Evolutionary conservation across 2,113 vertebrate species (phyloP).

Genomic region (Paedocypris sp.): DNA sequence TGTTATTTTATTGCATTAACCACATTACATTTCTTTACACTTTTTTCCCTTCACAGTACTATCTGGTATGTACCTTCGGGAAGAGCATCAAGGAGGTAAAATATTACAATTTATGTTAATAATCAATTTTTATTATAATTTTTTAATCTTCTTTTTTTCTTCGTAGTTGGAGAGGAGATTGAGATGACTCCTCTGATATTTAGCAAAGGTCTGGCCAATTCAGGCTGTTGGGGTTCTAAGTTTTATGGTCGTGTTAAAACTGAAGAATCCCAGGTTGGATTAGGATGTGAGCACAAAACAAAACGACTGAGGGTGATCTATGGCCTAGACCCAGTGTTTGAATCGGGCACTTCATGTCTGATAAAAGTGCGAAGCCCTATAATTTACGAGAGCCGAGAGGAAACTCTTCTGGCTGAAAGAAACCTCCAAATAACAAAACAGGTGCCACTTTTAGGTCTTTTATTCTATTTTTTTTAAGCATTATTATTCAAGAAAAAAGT

Average conservation of each 20-base stretch:
- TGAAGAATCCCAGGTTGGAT: slow-evolving; percentile 54
- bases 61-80: not conserved
- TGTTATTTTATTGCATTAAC: not conserved
- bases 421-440: slow-evolving; percentile 86
- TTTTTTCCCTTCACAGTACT: not conserved
- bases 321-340: slow-evolving; percentile 82
- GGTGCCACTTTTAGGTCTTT: slow-evolving; percentile 46
- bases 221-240: slow-evolving; percentile 82
- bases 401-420: slow-evolving; percentile 74
- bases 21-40: not conserved
- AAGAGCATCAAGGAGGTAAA: not conserved
- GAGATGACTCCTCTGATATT: slow-evolving; percentile 94
- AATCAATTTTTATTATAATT: no score
- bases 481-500: no score
- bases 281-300: slow-evolving; percentile 66
- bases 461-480: no score
- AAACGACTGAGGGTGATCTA: slow-evolving; percentile 83
- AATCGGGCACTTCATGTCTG: slow-evolving; percentile 77
- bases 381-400: slow-evolving; percentile 76
- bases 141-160: slow-evolving; percentile 6
- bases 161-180: slow-evolving; percentile 86
- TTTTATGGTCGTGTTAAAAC: slow-evolving; percentile 85
- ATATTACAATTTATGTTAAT: no score
- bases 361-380: slow-evolving; percentile 85
- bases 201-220: slow-evolving; percentile 77